Evolutionary conservation across 2,797 vertebrate species (phyloP).

Genomic region (Natrix natrix): DNA sequence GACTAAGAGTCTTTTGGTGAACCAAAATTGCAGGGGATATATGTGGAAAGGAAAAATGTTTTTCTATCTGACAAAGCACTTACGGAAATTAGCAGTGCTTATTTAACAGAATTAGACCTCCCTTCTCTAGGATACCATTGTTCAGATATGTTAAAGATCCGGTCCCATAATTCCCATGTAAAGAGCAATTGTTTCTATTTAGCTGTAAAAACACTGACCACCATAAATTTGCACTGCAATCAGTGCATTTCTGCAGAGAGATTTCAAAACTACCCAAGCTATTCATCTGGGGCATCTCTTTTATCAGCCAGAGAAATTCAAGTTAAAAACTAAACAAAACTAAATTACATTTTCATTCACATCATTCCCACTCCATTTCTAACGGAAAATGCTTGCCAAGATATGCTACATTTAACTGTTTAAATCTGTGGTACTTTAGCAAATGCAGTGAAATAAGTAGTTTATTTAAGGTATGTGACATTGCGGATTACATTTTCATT

Average conservation of each 20-base stretch:
- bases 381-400: slow-evolving; percentile 19
- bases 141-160: not conserved
- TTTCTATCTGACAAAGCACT: not conserved
- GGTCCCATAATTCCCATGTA: not conserved
- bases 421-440: slow-evolving; percentile 20
- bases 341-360: slow-evolving; percentile 24
- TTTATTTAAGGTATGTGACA: slow-evolving; percentile 34
- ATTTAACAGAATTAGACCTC: not conserved
- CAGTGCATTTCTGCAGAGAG: not conserved
- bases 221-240: slow-evolving; percentile 8
- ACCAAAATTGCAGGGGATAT: not conserved
- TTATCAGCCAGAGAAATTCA: slow-evolving; percentile 19
- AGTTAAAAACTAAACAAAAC: not conserved
- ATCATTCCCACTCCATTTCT: slow-evolving; percentile 9
- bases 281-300: slow-evolving; percentile 25
- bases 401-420: slow-evolving; percentile 18
- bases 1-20: not conserved
- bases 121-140: not conserved
- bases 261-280: slow-evolving; percentile 5
- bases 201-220: not conserved
- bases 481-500: slow-evolving; percentile 42
- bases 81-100: not conserved
- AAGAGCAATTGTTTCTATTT: not conserved
- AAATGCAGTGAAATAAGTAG: slow-evolving; percentile 32
- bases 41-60: not conserved